Evolutionary conservation across 2,113 vertebrate species (phyloP).

Genomic region (Eonycteris spelaea): DNA sequence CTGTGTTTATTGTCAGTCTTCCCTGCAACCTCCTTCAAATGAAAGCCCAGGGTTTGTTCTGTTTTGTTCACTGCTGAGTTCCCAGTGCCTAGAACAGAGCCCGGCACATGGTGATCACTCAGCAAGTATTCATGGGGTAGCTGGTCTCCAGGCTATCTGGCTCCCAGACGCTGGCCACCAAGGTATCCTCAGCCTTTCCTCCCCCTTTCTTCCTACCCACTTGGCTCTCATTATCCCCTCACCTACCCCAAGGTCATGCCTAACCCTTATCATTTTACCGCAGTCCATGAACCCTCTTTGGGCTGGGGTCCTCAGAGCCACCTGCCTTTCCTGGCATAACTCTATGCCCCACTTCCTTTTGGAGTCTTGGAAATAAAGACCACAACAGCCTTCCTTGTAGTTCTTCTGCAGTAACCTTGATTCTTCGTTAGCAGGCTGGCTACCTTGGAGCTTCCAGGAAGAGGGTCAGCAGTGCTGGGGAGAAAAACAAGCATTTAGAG

Average conservation of each 20-base stretch:
- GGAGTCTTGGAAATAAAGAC: background rate
- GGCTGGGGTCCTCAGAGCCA: background rate
- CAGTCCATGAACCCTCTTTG: background rate
- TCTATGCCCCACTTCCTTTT: background rate
- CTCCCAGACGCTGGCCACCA: background rate
- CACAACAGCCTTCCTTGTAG: background rate
- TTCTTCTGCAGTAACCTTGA: background rate
- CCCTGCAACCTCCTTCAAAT: fast-evolving
- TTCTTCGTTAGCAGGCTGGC: background rate
- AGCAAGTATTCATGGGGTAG: too few species aligned
- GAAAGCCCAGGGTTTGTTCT: background rate
- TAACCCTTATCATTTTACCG: background rate
- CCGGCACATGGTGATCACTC: background rate
- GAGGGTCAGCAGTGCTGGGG: too few species aligned
- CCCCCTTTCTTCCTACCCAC: background rate
- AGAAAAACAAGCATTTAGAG: background rate
- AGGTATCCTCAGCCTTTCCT: background rate
- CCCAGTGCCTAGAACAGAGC: background rate
- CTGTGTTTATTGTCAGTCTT: background rate
- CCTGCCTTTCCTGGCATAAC: background rate
- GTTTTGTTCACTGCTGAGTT: background rate
- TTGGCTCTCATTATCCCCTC: background rate
- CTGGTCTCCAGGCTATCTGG: background rate
- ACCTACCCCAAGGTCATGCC: background rate
- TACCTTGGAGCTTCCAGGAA: background rate